These are phyloP conservation scores for Onychostoma macrolepis DNA, from an alignment of 2,113 vertebrate species.

Conservation along the genomic window DNA sequence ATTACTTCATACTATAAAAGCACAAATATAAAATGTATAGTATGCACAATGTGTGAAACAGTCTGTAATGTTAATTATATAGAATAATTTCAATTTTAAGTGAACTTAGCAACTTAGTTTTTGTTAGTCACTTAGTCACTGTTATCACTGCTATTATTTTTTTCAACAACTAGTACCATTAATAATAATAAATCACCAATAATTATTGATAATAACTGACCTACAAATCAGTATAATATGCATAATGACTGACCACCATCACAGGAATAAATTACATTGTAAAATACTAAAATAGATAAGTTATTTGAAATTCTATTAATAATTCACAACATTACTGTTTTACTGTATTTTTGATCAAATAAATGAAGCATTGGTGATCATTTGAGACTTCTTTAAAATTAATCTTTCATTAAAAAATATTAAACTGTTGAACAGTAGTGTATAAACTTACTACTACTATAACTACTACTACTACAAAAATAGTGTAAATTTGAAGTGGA, in stretches of 20 bases:
- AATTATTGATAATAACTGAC: neutral
- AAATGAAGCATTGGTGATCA: neutral
- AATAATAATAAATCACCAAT: neutral
- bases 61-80: neutral
- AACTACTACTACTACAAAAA: neutral
- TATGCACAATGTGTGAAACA: neutral
- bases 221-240: neutral
- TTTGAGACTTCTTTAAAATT: neutral
- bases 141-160: no score
- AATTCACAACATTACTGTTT: neutral
- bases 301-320: neutral
- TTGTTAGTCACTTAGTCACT: no score
- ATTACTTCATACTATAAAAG: neutral
- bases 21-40: neutral
- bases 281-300: neutral
- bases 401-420: neutral
- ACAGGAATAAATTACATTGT: neutral
- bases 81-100: no score
- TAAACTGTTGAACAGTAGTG: neutral
- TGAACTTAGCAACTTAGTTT: no score
- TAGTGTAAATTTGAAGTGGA: neutral
- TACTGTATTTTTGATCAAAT: neutral
- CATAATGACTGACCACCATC: neutral
- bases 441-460: neutral
- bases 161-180: no score